Evolutionary conservation across 2,888 invertebrate genomes (phyloP), one percentile per base, ranked within the genome.

Genomic region (Ophonus ardosiacus): DNA sequence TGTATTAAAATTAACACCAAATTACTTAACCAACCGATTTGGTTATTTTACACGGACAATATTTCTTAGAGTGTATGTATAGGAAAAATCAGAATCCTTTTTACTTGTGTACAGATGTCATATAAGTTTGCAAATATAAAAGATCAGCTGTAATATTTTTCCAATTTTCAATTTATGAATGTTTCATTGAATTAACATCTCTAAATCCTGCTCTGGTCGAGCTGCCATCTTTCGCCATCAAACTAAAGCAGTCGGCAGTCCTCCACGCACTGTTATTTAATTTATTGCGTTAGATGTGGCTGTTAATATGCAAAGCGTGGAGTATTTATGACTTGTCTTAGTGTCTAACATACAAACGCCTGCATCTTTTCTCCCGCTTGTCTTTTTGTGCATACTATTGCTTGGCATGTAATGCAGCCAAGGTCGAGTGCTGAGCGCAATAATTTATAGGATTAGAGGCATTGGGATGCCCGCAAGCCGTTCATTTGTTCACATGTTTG

Each of bases 211-310:
- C 13, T 13, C 43, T 51, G 43, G 43, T 13, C 8, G 43, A 15
- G 17, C 59, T 59, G 59, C 59, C 59, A 59, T 59, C 59, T 59
- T 15, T 24, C 13, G 38, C 68, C 31, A 68, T 68, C 31, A 68
- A 68, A 68, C 15, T 15, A n/a, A 68, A 63, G 10, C 63, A 68
- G 31, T 38, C 38, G 38, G 68, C 68, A 68, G 68, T 68, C 68
- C 31, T 68, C 68, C 68, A 40, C 68, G 24, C 68, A 68, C 21
- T 56, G 78, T 78, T 56, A 78, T 78, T 57, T 78, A 78, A 78
- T 78, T 78, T 78, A 78, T 78, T 78, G 57, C 78, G 57, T 78
- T 78, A 56, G 78, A 78, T 78, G 78, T 78, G 57, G 57, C 78
- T 56, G 78, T 78, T 78, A 78, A 51, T 78, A 78, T 78, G 78